These are phyloP conservation scores for Athripsodes cinereus DNA, from an alignment of 2,888 invertebrate genomes.

Conservation along the genomic window DNA sequence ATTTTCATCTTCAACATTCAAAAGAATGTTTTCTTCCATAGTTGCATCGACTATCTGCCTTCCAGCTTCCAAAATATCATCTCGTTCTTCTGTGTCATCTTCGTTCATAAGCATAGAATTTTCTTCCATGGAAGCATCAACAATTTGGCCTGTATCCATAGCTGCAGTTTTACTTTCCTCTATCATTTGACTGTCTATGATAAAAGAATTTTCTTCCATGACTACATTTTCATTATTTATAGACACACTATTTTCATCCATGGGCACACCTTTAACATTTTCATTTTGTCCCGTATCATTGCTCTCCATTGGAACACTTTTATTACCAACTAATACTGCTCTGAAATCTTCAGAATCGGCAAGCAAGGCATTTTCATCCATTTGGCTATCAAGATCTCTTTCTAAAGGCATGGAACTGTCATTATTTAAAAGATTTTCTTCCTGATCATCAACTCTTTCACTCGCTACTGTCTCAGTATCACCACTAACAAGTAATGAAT, in stretches of 20 bases:
- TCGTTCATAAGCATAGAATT: not conserved
- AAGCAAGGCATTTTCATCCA: not conserved
- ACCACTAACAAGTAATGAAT: not conserved
- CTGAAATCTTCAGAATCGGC: too few species aligned
- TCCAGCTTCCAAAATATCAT: not conserved
- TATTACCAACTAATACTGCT: too few species aligned
- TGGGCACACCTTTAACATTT: too few species aligned
- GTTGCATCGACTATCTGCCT: not conserved
- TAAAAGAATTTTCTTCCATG: slow-evolving; percentile 1
- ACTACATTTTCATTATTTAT: not conserved
- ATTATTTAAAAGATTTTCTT: not conserved
- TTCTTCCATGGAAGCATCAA: not conserved
- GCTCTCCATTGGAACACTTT: not conserved
- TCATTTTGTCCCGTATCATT: not conserved
- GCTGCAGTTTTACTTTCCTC: not conserved
- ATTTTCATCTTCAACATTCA: not conserved
- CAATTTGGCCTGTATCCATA: not conserved
- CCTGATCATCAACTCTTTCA: not conserved
- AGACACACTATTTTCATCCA: not conserved
- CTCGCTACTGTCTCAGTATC: not conserved
- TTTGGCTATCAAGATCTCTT: not conserved
- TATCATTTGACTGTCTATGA: not conserved
- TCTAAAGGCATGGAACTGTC: not conserved
- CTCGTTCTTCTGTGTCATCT: not conserved
- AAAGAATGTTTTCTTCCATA: not conserved